These are phyloP conservation scores for Eupithecia pulchellata DNA, from an alignment of 2,888 invertebrate genomes.

Conservation along the genomic window DNA sequence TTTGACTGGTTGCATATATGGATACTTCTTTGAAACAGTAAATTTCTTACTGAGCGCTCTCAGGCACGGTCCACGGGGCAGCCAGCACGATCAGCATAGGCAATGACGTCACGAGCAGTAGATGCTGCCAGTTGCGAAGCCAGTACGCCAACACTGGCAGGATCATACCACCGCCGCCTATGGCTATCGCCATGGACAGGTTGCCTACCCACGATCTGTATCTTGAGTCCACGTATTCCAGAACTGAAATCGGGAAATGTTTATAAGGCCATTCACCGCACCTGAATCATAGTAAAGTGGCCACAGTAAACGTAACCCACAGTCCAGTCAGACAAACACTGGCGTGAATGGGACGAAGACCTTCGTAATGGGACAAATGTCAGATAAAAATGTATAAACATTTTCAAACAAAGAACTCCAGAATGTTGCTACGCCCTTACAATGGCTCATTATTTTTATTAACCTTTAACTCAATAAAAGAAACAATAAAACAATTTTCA, in stretches of 20 bases:
- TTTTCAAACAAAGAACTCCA: too few relatives aligned
- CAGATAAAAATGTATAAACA: too few relatives aligned
- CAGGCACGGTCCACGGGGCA: conserved; percentile 64
- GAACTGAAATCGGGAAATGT: conserved; percentile 50
- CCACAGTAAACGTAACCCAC: too few relatives aligned
- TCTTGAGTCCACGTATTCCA: conserved; percentile 70
- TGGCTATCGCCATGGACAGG: conserved; percentile 65
- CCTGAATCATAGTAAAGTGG: too few relatives aligned
- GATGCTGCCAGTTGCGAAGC: conserved; percentile 63
- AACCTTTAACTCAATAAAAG: too few relatives aligned
- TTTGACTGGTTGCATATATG: too few relatives aligned
- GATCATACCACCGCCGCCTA: conserved; percentile 60
- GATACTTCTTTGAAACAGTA: background rate
- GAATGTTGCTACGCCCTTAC: too few relatives aligned
- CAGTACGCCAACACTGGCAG: conserved; percentile 67
- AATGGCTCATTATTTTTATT: too few relatives aligned
- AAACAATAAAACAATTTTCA: too few relatives aligned
- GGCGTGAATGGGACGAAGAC: too few relatives aligned
- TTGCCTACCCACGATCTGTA: conserved; percentile 71
- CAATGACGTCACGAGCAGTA: conserved; percentile 60
- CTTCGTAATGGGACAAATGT: too few relatives aligned
- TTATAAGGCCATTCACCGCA: background rate
- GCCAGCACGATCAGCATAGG: conserved; percentile 60
- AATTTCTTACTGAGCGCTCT: conserved; percentile 61
- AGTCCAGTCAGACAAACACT: too few relatives aligned